phyloP scores from a whole-genome alignment of 2,113 vertebrate genomes.

The Lipophrys pholis region DNA sequence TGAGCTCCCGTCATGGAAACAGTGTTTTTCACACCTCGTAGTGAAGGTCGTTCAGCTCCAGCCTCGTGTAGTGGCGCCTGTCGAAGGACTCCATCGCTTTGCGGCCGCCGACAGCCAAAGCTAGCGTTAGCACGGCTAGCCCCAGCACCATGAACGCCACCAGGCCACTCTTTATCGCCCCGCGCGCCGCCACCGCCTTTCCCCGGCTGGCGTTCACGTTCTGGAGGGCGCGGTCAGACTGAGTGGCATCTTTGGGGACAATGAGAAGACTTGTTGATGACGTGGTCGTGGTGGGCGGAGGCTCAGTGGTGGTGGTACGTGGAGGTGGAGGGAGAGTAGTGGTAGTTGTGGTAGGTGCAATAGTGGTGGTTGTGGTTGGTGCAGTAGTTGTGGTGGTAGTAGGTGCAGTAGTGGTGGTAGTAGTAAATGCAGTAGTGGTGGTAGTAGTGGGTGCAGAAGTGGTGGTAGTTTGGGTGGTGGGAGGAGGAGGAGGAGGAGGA shows the following conservation, averaged over 20 bases:
- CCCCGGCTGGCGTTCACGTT: constrained; percentile 13
- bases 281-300: constrained; percentile 25
- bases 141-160: constrained; percentile 79
- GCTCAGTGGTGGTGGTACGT: constrained; percentile 10
- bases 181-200: constrained; percentile 20
- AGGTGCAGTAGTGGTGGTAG: not conserved
- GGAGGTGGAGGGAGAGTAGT: not conserved
- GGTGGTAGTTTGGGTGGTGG: not conserved
- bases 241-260: constrained; percentile 52
- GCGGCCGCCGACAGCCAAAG: constrained; percentile 74
- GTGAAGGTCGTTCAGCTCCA: constrained; percentile 86
- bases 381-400: not conserved
- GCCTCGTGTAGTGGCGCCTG: constrained; percentile 83
- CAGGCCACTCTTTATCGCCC: constrained; percentile 72
- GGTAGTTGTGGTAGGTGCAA: not conserved
- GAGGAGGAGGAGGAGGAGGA: not conserved
- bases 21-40: constrained; percentile 75
- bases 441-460: not conserved
- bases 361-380: not conserved
- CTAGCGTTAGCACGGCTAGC: constrained; percentile 71
- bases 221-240: constrained; percentile 29
- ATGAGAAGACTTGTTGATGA: constrained; percentile 30
- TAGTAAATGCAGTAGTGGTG: not conserved
- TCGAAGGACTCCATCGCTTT: constrained; percentile 86
- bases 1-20: too few relatives aligned